Evolutionary conservation across 2,113 vertebrate genomes (phyloP), one percentile per base, ranked within the genome.

Genomic region (Pungitius pungitius): DNA sequence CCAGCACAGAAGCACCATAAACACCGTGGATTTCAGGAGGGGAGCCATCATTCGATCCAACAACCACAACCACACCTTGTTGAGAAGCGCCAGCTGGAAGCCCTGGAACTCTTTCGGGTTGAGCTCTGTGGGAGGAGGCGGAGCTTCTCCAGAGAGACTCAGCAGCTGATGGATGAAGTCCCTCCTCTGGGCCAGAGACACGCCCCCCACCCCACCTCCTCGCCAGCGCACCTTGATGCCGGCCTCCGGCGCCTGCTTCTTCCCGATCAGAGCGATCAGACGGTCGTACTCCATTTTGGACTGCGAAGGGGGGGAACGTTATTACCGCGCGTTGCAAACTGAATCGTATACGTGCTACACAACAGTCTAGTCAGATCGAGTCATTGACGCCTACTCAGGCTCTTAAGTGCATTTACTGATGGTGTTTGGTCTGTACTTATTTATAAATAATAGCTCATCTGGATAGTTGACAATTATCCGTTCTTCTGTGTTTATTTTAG

Each of bases 211-310:
- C 5, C 33, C 33, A 1, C 95, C 92, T 67, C 95, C 92, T 68
- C 95, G 93, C 92, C 93, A 95, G 55, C 95, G 95, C 69, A 99
- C 96, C 93, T 98, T 98, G 88, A 97, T 96, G 82, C 96, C 96
- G 1, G 93, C 85, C 78, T 98, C 97, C 20, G 93, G 93, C 3
- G 90, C 88, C 30, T 83, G 75, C 89, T 96, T 98, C 93, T 98
- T 98, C 40, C 97, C 97, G 72, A 99, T 95, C 47, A 90, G 95
- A 78, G 94, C 91, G 8, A 98, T 97, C 87, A 98, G 94, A 73
- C 97, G 93, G 91, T 99, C 97, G 64, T 96, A 97, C 93, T 99
- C 97, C 78, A 97, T 94, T 92, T 98, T 99, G 55, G 97, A 94
- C 97, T 99, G 92, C 9, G 57, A 66, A 61, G 1, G 37, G 3